Percentiles rank a stretch among this genome's conserved stretches.
These are phyloP conservation scores for Rousettus leschenaultii DNA, from an alignment of 2,113 vertebrate species.

Conservation along the genomic window DNA sequence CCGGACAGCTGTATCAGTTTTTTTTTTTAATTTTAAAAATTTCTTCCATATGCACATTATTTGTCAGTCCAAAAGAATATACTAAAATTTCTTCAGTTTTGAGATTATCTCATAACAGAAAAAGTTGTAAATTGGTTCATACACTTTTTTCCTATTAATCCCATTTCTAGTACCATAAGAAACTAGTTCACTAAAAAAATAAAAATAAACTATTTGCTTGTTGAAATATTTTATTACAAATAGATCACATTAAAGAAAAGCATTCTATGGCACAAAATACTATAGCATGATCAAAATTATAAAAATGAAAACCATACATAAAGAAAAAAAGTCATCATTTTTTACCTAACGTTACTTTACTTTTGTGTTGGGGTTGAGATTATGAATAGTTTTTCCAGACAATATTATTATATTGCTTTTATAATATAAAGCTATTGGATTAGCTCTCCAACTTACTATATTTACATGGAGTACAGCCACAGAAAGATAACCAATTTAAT, in stretches of 20 bases:
- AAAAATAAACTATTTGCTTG: not conserved
- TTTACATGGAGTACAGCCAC: not conserved
- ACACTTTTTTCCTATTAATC: not conserved
- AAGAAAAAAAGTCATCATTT: not conserved
- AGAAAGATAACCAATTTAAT: constrained; percentile 28
- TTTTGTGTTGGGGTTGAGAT: not conserved
- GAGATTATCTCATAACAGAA: not conserved
- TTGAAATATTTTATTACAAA: constrained; percentile 11
- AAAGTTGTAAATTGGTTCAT: not conserved
- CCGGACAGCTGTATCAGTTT: not conserved
- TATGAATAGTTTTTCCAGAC: not conserved
- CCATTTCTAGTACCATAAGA: not conserved
- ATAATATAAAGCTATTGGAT: not conserved
- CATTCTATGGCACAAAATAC: not conserved
- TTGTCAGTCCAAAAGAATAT: not conserved
- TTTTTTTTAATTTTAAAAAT: not conserved
- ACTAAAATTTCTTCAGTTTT: not conserved
- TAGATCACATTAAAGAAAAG: not conserved
- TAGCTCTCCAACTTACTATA: not conserved
- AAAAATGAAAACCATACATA: not conserved
- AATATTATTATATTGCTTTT: not conserved
- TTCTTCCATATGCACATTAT: not conserved
- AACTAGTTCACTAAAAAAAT: not conserved
- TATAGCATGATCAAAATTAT: not conserved
- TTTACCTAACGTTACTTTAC: not conserved